Evolutionary conservation across 2,797 vertebrate genomes (phyloP).

Genomic region (Poecilia picta): DNA sequence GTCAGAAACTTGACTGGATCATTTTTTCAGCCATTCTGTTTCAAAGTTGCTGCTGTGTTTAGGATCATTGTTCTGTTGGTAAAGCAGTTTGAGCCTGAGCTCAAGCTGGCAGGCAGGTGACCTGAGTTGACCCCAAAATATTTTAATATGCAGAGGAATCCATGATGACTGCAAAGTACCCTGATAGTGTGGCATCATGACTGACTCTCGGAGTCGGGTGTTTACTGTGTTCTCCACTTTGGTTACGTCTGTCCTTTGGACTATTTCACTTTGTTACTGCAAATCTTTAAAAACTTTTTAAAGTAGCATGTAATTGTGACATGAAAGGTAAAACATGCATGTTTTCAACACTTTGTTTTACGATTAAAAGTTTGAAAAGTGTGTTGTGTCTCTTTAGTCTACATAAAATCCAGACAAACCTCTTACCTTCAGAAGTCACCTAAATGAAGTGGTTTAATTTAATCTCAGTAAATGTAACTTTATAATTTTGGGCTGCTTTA

Average conservation of each 20-base stretch:
- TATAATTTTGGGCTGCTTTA: not conserved
- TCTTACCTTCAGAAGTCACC: not conserved
- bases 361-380: not conserved
- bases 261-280: not conserved
- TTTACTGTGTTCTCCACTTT: not conserved
- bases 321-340: not conserved
- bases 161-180: not conserved
- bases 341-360: not conserved
- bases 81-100: not conserved
- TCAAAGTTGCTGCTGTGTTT: not conserved
- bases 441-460: not conserved
- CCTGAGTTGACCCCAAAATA: not conserved
- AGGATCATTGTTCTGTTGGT: not conserved
- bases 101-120: not conserved
- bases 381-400: not conserved
- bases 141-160: not conserved
- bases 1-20: not conserved
- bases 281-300: not conserved
- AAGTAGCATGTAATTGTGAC: not conserved
- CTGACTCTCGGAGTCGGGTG: not conserved
- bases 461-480: not conserved
- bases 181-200: not conserved
- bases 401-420: not conserved
- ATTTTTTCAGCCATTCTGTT: not conserved
- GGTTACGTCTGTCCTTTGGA: not conserved